phyloP scores from a whole-genome alignment of 2,888 invertebrate species.

The Anoplius nigerrimus region DNA sequence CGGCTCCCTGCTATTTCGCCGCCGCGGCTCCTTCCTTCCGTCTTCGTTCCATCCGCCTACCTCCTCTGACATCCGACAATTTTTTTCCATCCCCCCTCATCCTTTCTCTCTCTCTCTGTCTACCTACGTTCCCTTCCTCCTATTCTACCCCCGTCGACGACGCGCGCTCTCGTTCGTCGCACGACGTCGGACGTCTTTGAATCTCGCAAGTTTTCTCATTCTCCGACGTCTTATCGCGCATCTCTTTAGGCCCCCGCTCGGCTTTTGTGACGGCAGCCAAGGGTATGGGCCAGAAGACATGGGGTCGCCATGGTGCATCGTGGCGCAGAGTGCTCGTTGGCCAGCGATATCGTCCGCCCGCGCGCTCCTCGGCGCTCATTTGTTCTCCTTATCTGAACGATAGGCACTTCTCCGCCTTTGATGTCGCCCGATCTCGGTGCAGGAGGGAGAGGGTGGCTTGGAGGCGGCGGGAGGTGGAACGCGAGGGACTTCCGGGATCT shows the following conservation, averaged over 20 bases:
- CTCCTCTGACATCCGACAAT: background rate
- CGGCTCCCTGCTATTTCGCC: conserved; percentile 36
- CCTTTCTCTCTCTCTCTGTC: conserved; percentile 10
- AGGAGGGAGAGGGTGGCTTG: no score
- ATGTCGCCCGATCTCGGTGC: conserved; percentile 13
- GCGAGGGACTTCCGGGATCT: conserved; percentile 4
- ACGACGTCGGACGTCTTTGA: conserved; percentile 49
- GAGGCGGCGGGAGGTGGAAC: no score
- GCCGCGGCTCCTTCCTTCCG: conserved; percentile 42
- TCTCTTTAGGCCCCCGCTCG: conserved; percentile 49
- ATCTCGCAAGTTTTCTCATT: conserved; percentile 32
- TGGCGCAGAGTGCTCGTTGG: no score
- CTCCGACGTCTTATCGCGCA: conserved; percentile 47
- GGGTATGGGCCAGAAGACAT: conserved; percentile 1
- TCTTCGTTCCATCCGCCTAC: conserved; percentile 21
- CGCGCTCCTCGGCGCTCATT: conserved; percentile 52
- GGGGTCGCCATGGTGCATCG: no score
- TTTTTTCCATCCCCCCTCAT: conserved; percentile 1
- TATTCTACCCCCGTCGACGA: no score
- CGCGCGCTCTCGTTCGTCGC: conserved; percentile 22
- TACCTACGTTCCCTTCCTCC: background rate
- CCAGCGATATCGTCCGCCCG: background rate
- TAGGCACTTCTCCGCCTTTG: conserved; percentile 52
- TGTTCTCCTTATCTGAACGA: conserved; percentile 54
- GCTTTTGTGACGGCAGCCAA: conserved; percentile 38